Base-by-base conservation (phyloP, 1,140 invertebrate species). In the Monomorium pharaonis region DNA sequence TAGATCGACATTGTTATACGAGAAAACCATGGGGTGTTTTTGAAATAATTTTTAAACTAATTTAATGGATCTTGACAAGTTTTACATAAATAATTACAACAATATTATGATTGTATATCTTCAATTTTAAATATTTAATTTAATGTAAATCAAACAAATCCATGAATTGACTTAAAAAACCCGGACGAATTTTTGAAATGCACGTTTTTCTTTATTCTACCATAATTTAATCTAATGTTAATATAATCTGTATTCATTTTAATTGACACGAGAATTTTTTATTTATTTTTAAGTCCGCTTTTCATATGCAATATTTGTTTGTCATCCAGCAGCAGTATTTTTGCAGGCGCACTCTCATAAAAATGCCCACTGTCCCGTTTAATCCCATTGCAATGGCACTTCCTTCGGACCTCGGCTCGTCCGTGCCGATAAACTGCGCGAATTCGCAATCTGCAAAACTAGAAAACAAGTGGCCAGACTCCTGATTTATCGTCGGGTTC, bases 391-490 rank as follows among this genome's bases (percentile, higher is more conserved):
- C 62, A 27, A 44, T 76, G 87, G 88, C 88, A 83, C 85, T 89
- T 89, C 87, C 88, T 89, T 77, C 62, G 87, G 51, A 81, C 85
- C 85, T 12, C 69, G 49, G 49, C 75, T 81, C 70, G 88, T 75
- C 30, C 83, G 44, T 30, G 21, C 49, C 84, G 76, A 86, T 89
- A 89, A 83, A 80, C 88, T 67, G 84, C 87, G 88, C 88, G 88
- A 92, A 92, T 92, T 90, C 85, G 88, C 87, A 92, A 92, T 92
- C 91, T 91, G 89, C 72, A 76, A 87, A 90, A 91, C 88, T 89
- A 85, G 84, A 85, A 92, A 88, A 90, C 83, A 85, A 91, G 86
- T 87, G 86, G 89, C 86, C 85, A 65, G 89, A 92, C 89, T 92
- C 89, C 49, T 91, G 91, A 92, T 92, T 91, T 90, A 92, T 91